Conservation (phyloP, 2,113 vertebrate species). For the Nanorana parkeri region DNA sequence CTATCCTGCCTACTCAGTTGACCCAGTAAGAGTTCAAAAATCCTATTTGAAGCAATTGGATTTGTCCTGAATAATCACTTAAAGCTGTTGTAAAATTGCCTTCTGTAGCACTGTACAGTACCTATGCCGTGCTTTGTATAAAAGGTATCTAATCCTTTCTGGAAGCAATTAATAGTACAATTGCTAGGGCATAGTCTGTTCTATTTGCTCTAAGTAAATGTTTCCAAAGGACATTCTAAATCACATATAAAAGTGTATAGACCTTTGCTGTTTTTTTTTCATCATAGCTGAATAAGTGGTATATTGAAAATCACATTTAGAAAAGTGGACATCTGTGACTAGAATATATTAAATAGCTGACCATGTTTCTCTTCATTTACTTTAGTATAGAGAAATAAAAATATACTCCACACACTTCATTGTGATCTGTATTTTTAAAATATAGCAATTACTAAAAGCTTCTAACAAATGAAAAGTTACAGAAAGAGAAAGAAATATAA, state of each 20-base stretch:
- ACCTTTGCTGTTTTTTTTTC: constrained; percentile 33
- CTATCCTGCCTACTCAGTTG: background rate
- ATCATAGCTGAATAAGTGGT: constrained; percentile 1
- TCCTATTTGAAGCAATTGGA: background rate
- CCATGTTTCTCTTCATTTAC: constrained; percentile 14
- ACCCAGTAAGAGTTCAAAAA: background rate
- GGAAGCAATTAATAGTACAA: constrained; percentile 23
- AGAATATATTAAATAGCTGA: constrained; percentile 30
- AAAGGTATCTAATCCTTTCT: constrained; percentile 11
- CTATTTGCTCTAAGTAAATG: constrained; percentile 31
- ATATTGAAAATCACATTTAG: constrained; percentile 27
- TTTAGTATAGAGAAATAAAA: background rate
- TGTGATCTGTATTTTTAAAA: background rate
- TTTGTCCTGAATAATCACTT: constrained; percentile 1
- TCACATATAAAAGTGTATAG: constrained; percentile 26
- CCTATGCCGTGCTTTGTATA: constrained; percentile 3
- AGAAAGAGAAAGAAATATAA: background rate
- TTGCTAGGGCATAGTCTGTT: constrained; percentile 13
- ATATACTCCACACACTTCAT: background rate
- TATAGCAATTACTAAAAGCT: background rate
- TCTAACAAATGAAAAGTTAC: background rate
- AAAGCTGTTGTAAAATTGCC: background rate
- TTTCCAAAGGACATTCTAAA: constrained; percentile 41
- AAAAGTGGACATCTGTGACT: constrained; percentile 34
- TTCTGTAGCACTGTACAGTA: background rate